Conservation (phyloP, 2,113 vertebrate genomes). For the Rhagologus leucostigma region DNA sequence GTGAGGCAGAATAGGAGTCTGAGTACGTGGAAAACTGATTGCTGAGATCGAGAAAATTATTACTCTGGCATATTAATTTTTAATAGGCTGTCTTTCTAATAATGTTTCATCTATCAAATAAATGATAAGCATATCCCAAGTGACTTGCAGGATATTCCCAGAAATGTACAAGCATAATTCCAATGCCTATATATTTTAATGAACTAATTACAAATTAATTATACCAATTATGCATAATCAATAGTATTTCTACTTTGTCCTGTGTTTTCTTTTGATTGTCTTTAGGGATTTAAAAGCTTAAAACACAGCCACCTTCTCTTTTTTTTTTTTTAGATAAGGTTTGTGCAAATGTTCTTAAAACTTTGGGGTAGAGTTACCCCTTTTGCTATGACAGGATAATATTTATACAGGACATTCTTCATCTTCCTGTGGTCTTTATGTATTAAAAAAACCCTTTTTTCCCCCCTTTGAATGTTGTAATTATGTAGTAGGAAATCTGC, state of each 20-base stretch:
- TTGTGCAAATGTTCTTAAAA: neutral
- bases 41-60: slow-evolving; percentile 53
- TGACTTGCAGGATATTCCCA: slow-evolving; percentile 56
- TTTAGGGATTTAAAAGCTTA: slow-evolving; percentile 24
- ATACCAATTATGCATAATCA: slow-evolving; percentile 55
- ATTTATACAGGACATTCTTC: neutral
- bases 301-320: neutral
- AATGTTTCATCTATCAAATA: slow-evolving; percentile 62
- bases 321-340: neutral
- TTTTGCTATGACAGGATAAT: neutral
- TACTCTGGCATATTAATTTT: slow-evolving; percentile 57
- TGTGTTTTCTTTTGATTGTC: slow-evolving; percentile 41
- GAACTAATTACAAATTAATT: slow-evolving; percentile 70
- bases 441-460: neutral
- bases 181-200: slow-evolving; percentile 60
- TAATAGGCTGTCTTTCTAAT: slow-evolving; percentile 67
- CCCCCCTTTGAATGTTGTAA: neutral
- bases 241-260: slow-evolving; percentile 48
- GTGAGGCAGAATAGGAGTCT: slow-evolving; percentile 17
- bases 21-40: neutral
- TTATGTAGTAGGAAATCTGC: neutral
- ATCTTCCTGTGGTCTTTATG: neutral
- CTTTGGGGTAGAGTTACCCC: neutral
- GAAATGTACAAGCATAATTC: slow-evolving; percentile 60
- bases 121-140: slow-evolving; percentile 58